Evolutionary conservation across 2,888 invertebrate species (phyloP), one percentile per base, ranked within the genome.

Genomic region (Lagria hirta): DNA sequence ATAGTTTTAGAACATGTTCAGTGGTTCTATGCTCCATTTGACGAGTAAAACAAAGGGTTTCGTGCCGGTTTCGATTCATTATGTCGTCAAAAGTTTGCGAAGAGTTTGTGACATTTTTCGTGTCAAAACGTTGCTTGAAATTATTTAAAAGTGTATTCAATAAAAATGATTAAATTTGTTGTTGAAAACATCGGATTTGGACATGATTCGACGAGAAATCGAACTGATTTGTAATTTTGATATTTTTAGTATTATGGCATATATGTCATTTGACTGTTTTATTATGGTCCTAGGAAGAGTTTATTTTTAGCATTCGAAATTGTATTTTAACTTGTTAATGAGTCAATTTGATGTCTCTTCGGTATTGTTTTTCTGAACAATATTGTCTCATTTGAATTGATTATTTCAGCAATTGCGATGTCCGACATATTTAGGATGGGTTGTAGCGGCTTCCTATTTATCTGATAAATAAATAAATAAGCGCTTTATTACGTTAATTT

Each of bases 351-450:
- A 2, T 3, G 7, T 43, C 18, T 37, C 20, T 10, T 15, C 23
- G 30, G 30, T 23, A 10, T n/a, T n/a, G n/a, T 44, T 45, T 34
- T 45, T 24, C 28, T 26, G 23, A 40, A 32, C 35, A 40, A 40
- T 45, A 45, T 57, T 45, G 52, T 55, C n/a, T n/a, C 51, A 57
- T 61, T 60, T 56, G 55, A 61, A 61, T 62, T 61, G 58, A 60
- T 58, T 52, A 54, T 49, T 49, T 43, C 44, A 36, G 45, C 48
- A 47, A 46, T 49, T 46, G 50, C 40, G 21, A 35, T 48, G 43
- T 46, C 49, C 52, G 43, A 57, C 51, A 52, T 58, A 56, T 61
- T 60, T 52, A 60, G 61, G 51, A 61, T 32, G 55, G 54, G 11
- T 56, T 50, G 55, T 59, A 61, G 50, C 50, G 41, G 44, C 51